Conservation (phyloP, 2,113 vertebrate species). For the Chlorocebus sabaeus region DNA sequence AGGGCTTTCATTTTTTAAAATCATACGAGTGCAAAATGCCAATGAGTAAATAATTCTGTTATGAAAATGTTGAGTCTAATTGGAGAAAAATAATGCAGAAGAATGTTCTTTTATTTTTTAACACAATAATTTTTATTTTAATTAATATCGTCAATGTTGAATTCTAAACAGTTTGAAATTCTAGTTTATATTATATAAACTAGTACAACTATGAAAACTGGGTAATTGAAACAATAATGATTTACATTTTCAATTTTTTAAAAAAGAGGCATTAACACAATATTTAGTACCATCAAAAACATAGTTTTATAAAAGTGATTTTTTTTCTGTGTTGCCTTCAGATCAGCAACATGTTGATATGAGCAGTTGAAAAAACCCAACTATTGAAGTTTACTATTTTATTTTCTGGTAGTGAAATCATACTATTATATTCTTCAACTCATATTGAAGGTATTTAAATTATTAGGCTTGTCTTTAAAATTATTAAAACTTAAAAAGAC, state of each 20-base stretch:
- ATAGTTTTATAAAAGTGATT: background rate
- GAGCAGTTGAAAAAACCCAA: background rate
- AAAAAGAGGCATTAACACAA: background rate
- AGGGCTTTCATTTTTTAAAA: background rate
- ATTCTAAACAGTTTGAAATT: background rate
- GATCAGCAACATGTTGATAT: slow-evolving; percentile 55
- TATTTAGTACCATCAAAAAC: background rate
- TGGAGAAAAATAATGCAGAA: background rate
- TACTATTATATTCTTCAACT: slow-evolving; percentile 17
- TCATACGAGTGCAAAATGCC: background rate
- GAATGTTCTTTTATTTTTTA: background rate
- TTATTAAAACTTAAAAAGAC: background rate
- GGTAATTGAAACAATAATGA: background rate
- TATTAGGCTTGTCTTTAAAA: background rate
- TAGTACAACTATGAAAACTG: background rate
- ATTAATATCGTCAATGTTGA: background rate
- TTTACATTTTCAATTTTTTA: background rate
- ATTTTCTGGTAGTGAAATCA: slow-evolving; percentile 36
- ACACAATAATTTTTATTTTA: background rate
- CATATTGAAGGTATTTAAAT: background rate
- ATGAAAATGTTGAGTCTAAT: background rate
- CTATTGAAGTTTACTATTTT: slow-evolving; percentile 46
- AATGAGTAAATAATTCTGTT: background rate
- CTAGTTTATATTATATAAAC: background rate
- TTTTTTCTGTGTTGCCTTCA: slow-evolving; percentile 53